Percentiles rank a stretch among this genome's conserved stretches.
phyloP scores from a whole-genome alignment of 2,888 invertebrate genomes.

The Pristionchus mayeri region DNA sequence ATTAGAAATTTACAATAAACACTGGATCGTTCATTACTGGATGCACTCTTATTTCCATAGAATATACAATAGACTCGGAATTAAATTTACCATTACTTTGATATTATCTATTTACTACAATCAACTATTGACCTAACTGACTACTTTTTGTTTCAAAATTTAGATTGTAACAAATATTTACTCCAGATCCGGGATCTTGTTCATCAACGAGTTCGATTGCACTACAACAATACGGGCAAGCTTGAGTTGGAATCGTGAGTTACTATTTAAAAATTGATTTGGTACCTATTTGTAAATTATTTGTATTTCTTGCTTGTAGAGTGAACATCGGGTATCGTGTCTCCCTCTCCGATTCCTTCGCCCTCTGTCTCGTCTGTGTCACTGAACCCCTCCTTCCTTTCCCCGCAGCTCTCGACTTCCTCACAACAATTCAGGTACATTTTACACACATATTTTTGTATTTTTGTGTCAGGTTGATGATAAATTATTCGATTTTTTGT shows the following conservation, averaged over 20 bases:
- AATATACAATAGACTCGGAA: too few species aligned
- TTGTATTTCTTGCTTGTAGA: too few species aligned
- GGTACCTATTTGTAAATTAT: neutral
- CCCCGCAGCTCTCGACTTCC: constrained; percentile 36
- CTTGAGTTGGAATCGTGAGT: constrained; percentile 46
- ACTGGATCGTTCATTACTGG: too few species aligned
- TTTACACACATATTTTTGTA: too few species aligned
- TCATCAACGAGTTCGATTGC: constrained; percentile 46
- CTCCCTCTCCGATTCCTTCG: neutral
- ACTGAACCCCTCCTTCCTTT: constrained; percentile 24
- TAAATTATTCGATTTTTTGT: too few species aligned
- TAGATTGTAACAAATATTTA: neutral
- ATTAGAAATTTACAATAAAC: too few species aligned
- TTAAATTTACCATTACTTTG: too few species aligned
- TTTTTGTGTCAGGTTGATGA: too few species aligned
- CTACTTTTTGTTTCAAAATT: too few species aligned
- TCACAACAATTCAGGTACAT: constrained; percentile 30
- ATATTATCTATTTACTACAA: too few species aligned
- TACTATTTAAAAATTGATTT: neutral
- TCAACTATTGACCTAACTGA: too few species aligned
- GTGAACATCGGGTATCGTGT: constrained; percentile 28
- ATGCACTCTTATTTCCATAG: too few species aligned
- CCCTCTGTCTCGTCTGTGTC: constrained; percentile 32
- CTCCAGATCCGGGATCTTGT: constrained; percentile 24
- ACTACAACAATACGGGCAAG: constrained; percentile 47